Evolutionary conservation across 35 echinoderm and acorn worm genomes (phyloP).

Genomic region (Ophioderma brevispina): DNA sequence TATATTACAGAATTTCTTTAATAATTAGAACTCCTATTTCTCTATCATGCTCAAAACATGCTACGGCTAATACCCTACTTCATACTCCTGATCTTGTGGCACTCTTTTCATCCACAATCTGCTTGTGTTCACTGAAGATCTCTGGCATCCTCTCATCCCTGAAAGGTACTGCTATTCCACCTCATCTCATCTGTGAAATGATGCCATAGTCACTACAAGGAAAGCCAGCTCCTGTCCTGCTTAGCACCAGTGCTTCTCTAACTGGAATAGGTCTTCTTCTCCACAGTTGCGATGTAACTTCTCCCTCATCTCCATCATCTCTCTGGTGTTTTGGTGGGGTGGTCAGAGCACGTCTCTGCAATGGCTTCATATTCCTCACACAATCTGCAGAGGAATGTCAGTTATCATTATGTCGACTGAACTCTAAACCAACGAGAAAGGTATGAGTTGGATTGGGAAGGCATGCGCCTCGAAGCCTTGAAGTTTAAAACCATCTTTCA

Average conservation of each 20-base stretch:
- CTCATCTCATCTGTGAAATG: conserved; percentile 96
- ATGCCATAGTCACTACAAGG: conserved; percentile 88
- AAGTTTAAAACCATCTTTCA: no score
- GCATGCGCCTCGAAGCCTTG: no score
- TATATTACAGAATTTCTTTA: no score
- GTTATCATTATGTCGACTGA: no score
- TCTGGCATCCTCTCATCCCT: conserved; percentile 97
- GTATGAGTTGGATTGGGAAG: no score
- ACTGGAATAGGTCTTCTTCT: conserved; percentile 83
- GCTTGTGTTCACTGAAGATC: conserved; percentile 88
- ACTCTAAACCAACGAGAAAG: no score
- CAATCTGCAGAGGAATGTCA: conserved; percentile 35
- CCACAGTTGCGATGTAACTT: conserved; percentile 88
- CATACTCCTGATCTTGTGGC: conserved; percentile 83
- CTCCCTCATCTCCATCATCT: conserved; percentile 86
- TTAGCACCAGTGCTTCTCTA: conserved; percentile 90
- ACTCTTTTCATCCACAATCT: conserved; percentile 93
- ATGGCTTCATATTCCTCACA: conserved; percentile 97
- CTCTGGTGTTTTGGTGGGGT: conserved; percentile 96
- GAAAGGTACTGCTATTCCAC: conserved; percentile 96
- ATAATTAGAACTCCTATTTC: no score
- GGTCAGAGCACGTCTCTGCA: conserved; percentile 92
- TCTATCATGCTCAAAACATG: no score
- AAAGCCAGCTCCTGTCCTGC: conserved; percentile 91
- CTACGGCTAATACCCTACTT: no score